phyloP scores from a whole-genome alignment of 2,113 vertebrate species.

The Crotalus tigris region DNA sequence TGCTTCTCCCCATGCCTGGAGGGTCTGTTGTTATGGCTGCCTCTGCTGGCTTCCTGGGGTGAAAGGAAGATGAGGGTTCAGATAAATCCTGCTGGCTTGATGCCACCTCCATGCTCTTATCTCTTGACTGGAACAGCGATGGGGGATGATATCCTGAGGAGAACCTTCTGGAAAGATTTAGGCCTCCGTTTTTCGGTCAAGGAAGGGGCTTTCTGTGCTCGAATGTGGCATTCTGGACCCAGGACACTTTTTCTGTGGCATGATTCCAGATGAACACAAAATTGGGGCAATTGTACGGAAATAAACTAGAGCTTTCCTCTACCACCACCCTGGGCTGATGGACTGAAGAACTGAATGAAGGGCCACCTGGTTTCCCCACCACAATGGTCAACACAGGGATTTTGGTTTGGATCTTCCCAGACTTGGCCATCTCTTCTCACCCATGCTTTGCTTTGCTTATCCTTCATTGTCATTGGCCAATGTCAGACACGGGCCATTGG shows the following conservation, averaged over 20 bases:
- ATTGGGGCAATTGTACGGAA: not conserved
- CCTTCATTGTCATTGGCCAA: not conserved
- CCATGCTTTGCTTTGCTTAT: not conserved
- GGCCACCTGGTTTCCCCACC: not conserved
- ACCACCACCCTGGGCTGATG: not conserved
- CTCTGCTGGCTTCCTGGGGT: too few species aligned
- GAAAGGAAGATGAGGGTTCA: not conserved
- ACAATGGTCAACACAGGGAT: conserved; percentile 14
- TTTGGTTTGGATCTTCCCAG: conserved; percentile 13
- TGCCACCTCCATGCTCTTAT: not conserved
- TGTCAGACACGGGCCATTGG: not conserved
- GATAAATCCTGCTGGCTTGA: not conserved
- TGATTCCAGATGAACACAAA: not conserved
- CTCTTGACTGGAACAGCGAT: not conserved
- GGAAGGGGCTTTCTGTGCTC: not conserved
- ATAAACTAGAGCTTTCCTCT: not conserved
- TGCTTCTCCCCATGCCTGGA: not conserved
- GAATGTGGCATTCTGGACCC: not conserved
- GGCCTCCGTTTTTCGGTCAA: not conserved
- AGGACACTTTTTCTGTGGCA: not conserved
- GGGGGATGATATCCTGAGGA: not conserved
- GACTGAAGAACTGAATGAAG: not conserved
- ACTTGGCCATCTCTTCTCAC: too few species aligned
- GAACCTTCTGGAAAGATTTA: not conserved
- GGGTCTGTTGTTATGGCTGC: not conserved